A percentile compares a stretch with the other conserved stretches of the same genome.
phyloP scores from a whole-genome alignment of 2,888 invertebrate species.

The Chymomyza procnemis region DNA sequence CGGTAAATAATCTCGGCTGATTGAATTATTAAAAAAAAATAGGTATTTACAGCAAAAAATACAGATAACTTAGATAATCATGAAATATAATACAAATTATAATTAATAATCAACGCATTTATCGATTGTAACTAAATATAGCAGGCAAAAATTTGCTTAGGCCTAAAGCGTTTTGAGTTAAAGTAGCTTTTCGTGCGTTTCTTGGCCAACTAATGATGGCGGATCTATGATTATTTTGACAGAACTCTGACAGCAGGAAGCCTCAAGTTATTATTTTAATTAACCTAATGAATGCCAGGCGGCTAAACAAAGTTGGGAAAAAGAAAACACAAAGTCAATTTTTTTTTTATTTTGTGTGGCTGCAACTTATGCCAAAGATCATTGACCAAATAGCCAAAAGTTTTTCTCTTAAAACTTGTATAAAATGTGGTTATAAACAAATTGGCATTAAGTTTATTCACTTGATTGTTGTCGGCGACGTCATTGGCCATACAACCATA shows the following conservation, averaged over 20 bases:
- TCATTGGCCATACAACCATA: conserved; percentile 18
- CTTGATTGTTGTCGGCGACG: conserved; percentile 11
- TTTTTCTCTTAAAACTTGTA: background rate
- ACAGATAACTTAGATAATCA: conserved; percentile 20
- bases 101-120: conserved; percentile 57
- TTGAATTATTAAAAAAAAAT: conserved; percentile 50
- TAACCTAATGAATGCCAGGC: conserved; percentile 54
- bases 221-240: conserved; percentile 7
- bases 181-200: conserved; percentile 25
- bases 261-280: conserved; percentile 63
- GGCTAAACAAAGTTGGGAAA: background rate
- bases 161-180: conserved; percentile 18
- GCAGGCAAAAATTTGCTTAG: background rate
- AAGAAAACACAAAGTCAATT: background rate
- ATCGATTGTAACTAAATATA: conserved; percentile 52
- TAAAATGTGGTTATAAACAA: background rate
- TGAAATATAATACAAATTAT: conserved; percentile 34
- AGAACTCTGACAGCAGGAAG: conserved; percentile 52
- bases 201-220: conserved; percentile 27
- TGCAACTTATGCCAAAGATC: background rate
- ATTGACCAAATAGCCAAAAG: background rate
- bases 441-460: conserved; percentile 30
- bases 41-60: conserved; percentile 1
- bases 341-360: background rate
- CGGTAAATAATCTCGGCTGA: conserved; percentile 42